Evolutionary conservation across 2,113 vertebrate genomes (phyloP).

Genomic region (Orycteropus afer): DNA sequence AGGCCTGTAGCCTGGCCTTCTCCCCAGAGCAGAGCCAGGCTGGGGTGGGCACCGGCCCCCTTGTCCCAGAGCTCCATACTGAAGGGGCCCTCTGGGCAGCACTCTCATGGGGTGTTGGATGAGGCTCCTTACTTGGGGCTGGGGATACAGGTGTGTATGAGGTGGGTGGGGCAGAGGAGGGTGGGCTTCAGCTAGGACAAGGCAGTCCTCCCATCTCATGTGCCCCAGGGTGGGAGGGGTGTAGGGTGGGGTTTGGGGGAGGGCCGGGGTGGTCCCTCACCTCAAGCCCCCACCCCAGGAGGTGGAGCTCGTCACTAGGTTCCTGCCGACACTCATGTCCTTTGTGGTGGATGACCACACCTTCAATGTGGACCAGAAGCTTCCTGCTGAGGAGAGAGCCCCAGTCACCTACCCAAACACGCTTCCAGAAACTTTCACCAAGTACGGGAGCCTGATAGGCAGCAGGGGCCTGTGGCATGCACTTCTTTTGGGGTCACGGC

Average conservation of each 20-base stretch:
- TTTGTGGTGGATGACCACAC: slow-evolving; percentile 97
- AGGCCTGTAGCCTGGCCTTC: background rate
- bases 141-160: background rate
- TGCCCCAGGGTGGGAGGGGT: too few relatives aligned
- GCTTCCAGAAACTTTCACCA: slow-evolving; percentile 93
- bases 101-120: too few relatives aligned
- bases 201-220: too few relatives aligned
- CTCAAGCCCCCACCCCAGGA: slow-evolving; percentile 86
- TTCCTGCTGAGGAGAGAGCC: slow-evolving; percentile 94
- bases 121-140: background rate
- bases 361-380: slow-evolving; percentile 95
- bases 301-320: slow-evolving; percentile 94
- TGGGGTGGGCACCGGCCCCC: background rate
- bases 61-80: background rate
- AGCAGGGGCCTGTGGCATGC: too few relatives aligned
- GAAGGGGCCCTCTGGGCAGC: background rate
- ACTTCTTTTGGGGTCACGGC: too few relatives aligned
- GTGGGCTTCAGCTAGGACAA: too few relatives aligned
- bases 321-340: slow-evolving; percentile 96
- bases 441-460: slow-evolving; percentile 78
- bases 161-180: too few relatives aligned
- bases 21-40: background rate
- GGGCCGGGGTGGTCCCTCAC: background rate
- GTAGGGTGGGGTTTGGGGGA: too few relatives aligned
- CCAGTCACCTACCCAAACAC: slow-evolving; percentile 89